Base-by-base conservation (phyloP, 1,140 invertebrate species). In the Caenorhabditis inopinata region DNA sequence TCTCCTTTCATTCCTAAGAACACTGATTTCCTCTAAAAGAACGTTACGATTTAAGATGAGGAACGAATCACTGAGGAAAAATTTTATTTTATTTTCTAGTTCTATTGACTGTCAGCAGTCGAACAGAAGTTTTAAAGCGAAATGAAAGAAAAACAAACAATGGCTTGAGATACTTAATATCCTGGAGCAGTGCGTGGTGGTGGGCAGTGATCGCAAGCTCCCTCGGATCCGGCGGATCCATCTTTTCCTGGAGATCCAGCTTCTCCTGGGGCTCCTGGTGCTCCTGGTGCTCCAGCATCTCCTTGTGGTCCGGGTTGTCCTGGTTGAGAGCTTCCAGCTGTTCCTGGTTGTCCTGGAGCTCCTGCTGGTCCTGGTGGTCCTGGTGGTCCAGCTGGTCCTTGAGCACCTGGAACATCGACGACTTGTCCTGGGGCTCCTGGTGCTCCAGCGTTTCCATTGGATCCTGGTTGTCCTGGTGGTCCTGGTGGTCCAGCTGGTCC, bases 401-500 rank as follows among this genome's bases (percentile, higher is more conserved):
- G 38, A 18, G 79, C 47, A 35, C 79, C 79, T 47, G 45, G 38
- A 75, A 73, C 86, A 23, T 85, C 86, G 80, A 85, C 86, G 48
- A 88, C 83, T 78, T 85, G 76, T 42, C 73, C 47, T 29, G 87
- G 79, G 27, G 82, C 45, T 76, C 84, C 82, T 47, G 84, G 80
- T 23, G 77, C 38, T 53, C 84, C 84, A 38, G 75, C 75, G 16
- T 73, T 38, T 74, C 81, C 81, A 32, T 62, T 42, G 25, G 62
- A 51, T 42, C 82, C 82, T 49, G 82, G 75, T 42, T 85, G 86
- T 82, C 86, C 86, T 2, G 83, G 68, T 25, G 85, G 77, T 85
- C 86, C 86, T 76, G 75, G 73, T 73, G 79, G 77, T 77, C 86
- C 86, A 32, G 85, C 35, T 85, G 74, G 79, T 74, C 74, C 75